Evolutionary conservation across 2,113 vertebrate species (phyloP).

Genomic region (Sturnus vulgaris): DNA sequence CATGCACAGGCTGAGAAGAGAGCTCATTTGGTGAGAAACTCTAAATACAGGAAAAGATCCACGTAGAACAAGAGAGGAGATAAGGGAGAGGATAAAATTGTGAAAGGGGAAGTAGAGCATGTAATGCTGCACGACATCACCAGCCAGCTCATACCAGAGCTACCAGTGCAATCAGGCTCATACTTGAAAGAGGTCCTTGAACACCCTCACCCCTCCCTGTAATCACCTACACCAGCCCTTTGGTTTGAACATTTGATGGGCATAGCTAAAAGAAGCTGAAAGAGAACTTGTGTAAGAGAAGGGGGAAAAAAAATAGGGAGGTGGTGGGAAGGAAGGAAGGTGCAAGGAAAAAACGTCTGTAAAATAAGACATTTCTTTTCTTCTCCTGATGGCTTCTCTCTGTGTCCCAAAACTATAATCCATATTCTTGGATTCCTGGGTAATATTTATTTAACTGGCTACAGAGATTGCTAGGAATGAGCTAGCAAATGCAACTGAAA

Average conservation of each 20-base stretch:
- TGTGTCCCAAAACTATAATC: background rate
- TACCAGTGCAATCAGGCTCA: background rate
- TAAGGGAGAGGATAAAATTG: background rate
- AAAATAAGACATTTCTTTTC: background rate
- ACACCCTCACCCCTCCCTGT: background rate
- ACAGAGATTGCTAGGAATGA: background rate
- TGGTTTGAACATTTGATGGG: background rate
- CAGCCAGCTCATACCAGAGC: background rate
- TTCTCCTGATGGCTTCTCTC: background rate
- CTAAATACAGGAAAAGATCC: background rate
- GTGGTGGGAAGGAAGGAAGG: background rate
- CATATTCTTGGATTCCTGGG: background rate
- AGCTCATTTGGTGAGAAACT: background rate
- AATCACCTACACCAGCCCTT: background rate
- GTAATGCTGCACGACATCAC: background rate
- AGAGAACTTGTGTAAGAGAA: background rate
- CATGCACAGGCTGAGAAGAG: background rate
- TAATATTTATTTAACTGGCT: background rate
- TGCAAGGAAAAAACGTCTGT: background rate
- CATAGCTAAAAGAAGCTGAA: background rate
- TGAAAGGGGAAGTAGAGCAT: background rate
- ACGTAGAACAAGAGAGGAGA: background rate
- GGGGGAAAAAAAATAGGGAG: rapidly evolving
- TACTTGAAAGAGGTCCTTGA: background rate
- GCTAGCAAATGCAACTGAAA: background rate